phyloP scores from a whole-genome alignment of 1,140 invertebrate species.

The Zophobas morio region DNA sequence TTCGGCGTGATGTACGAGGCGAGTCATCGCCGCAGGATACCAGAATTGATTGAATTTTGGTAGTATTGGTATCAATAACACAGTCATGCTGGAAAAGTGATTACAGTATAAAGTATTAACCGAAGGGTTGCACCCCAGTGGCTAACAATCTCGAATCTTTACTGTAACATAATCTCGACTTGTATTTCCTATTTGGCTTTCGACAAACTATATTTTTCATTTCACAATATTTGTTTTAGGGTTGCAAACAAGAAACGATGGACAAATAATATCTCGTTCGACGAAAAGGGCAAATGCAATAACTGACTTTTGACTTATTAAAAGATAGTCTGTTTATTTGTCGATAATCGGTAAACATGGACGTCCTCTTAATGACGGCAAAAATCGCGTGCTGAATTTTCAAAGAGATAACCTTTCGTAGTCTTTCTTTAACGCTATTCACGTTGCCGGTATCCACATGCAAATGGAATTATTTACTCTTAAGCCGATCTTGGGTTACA shows the following conservation, averaged over 20 bases:
- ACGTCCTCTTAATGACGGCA: neutral
- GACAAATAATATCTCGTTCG: neutral
- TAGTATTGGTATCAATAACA: conserved; percentile 44
- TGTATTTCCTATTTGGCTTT: neutral
- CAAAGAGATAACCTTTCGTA: neutral
- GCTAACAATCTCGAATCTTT: neutral
- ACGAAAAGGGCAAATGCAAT: neutral
- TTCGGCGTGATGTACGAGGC: conserved; percentile 26
- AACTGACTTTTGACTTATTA: conserved; percentile 2
- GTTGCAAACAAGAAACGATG: neutral
- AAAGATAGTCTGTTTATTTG: neutral
- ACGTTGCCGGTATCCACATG: neutral
- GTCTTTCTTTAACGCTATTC: neutral
- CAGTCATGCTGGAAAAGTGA: conserved; percentile 40
- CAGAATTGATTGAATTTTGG: conserved; percentile 39
- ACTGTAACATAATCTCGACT: neutral
- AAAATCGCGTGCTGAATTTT: neutral
- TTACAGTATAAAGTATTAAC: conserved; percentile 25
- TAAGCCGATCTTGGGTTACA: conserved; percentile 9
- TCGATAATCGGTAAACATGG: neutral
- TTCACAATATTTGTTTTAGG: neutral
- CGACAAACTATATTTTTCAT: neutral
- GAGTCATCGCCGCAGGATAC: conserved; percentile 37
- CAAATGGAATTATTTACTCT: conserved; percentile 20
- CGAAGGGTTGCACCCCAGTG: conserved; percentile 10